A percentile compares a stretch with the other conserved stretches of the same genome.
Conservation (phyloP, 2,113 vertebrate species). For the Brachypodius melanocephalos region DNA sequence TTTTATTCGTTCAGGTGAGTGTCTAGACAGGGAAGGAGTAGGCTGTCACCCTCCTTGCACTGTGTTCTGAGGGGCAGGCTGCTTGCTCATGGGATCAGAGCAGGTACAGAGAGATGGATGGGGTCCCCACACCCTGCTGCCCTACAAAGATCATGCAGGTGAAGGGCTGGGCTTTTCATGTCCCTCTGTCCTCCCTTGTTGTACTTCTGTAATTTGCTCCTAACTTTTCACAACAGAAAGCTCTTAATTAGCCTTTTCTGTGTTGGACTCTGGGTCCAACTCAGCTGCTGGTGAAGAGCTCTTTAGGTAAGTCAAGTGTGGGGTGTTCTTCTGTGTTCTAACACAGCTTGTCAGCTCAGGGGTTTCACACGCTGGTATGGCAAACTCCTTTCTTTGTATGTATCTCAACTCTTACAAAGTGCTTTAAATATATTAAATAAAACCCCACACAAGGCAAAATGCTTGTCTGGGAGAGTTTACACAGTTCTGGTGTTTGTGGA, state of each 20-base stretch:
- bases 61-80: neutral
- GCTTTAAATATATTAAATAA: neutral
- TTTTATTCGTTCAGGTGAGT: neutral
- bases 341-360: neutral
- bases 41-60: neutral
- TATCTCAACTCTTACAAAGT: neutral
- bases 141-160: neutral
- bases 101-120: accelerated
- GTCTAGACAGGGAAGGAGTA: neutral
- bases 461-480: neutral
- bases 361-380: neutral
- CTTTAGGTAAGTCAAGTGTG: neutral
- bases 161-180: neutral
- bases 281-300: neutral
- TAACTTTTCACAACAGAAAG: neutral
- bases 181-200: neutral
- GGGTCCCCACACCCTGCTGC: neutral
- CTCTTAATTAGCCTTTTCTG: neutral
- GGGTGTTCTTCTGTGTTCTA: neutral
- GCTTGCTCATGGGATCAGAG: neutral
- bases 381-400: neutral
- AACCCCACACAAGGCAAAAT: neutral
- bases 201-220: neutral
- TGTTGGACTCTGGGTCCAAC: neutral
- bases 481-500: neutral